Evolutionary conservation across 2,113 vertebrate species (phyloP).

Genomic region (Equus quagga): DNA sequence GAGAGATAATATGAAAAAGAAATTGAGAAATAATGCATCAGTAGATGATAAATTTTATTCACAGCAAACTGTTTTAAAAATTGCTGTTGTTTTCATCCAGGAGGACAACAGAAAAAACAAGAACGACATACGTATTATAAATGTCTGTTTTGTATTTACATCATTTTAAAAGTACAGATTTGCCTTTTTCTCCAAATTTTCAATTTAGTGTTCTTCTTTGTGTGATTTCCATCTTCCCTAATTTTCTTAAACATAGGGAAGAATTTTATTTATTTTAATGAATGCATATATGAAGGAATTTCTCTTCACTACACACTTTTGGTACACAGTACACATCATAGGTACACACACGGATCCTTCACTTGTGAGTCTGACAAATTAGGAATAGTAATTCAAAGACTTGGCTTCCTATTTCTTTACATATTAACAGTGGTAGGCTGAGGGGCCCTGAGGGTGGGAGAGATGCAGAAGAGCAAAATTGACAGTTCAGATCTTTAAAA

Average conservation of each 20-base stretch:
- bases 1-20: slow-evolving; percentile 74
- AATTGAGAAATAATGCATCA: slow-evolving; percentile 76
- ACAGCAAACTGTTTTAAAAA: slow-evolving; percentile 56
- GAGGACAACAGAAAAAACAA: slow-evolving; percentile 37
- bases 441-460: background rate
- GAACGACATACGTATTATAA: background rate
- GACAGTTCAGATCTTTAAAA: background rate
- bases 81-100: slow-evolving; percentile 37
- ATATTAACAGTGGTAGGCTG: background rate
- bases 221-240: slow-evolving; percentile 1
- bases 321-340: background rate
- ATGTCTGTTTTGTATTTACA: slow-evolving; percentile 19
- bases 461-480: background rate
- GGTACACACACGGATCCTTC: background rate
- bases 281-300: background rate
- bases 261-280: slow-evolving; percentile 37
- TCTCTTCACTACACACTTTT: background rate
- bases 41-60: slow-evolving; percentile 71
- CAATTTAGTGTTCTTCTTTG: background rate
- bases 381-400: background rate
- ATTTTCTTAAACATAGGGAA: background rate
- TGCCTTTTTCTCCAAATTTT: background rate
- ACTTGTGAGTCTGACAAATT: background rate
- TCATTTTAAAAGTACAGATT: slow-evolving; percentile 36
- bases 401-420: background rate